Evolutionary conservation across 2,113 vertebrate species (phyloP), one percentile per base, ranked within the genome.

Genomic region (Melanocharis versteri): DNA sequence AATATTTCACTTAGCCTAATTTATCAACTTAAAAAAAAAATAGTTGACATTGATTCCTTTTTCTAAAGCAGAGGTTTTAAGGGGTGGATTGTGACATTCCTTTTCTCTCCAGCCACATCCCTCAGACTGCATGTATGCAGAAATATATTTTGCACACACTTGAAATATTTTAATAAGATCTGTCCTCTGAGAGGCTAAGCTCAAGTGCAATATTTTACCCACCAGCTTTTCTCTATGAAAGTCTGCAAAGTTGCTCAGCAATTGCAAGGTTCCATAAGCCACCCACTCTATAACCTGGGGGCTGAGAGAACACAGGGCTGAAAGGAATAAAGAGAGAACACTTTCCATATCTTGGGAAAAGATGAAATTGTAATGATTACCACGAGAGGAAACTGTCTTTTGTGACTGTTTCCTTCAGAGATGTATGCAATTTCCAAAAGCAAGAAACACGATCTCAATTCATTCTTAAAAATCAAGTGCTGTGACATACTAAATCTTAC

Each of bases 341-440:
- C 37, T 94, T 96, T 97, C 80, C 44, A 39, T 54, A 95, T 92
- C 72, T 82, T 83, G 58, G 48, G 72, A 79, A 90, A 95, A 85
- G 33, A 70, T 77, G 33, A 87, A 58, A 40, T 69, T 92, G 89
- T 50, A 85, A 65, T 84, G 62, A 88, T 71, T 90, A 50, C 60
- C 51, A 50, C 23, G 23, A 44, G 35, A 92, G 51, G 17, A 91
- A 95, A 64, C 5, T 23, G 21, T 31, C 15, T 84, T 87, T 86
- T 70, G 30, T 39, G 39, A 61, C 64, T 66, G 7, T 48, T 91
- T 85, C 64, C 53, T 91, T 92, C 47, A 73, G 56, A 88, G 54
- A 51, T 18, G 7, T 15, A 62, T 58, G 15, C 45, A 78, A 65
- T n/a, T 73, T 77, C 47, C 33, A 58, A 71, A 91, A 78, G 22